These are phyloP conservation scores for Girardia tigrina DNA, from an alignment of 2,888 invertebrate genomes.

Conservation along the genomic window DNA sequence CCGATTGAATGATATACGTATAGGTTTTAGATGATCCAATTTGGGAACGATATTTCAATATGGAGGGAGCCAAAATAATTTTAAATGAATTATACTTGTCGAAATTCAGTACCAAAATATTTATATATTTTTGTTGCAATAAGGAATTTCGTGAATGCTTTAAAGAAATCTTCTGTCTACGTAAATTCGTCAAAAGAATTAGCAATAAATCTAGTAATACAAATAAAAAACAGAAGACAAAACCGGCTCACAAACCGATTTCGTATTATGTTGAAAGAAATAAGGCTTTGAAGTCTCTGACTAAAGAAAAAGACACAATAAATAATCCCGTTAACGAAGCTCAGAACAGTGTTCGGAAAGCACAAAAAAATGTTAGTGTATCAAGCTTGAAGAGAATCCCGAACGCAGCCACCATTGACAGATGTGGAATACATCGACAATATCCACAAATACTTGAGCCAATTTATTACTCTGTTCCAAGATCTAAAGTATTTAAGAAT, in stretches of 20 bases:
- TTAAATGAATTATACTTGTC: neutral
- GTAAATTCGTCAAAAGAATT: neutral
- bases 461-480: neutral
- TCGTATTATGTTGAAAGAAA: neutral
- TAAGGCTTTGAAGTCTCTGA: neutral
- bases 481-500: neutral
- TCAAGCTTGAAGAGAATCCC: too few species aligned
- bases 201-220: neutral
- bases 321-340: too few species aligned
- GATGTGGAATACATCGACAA: neutral
- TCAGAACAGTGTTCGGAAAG: neutral
- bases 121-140: neutral
- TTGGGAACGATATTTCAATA: constrained; percentile 6
- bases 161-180: neutral
- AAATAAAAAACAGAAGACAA: neutral
- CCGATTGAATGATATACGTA: neutral
- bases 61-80: neutral
- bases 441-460: neutral
- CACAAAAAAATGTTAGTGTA: neutral
- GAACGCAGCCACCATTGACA: neutral
- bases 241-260: neutral
- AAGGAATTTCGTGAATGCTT: neutral
- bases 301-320: too few species aligned
- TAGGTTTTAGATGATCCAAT: neutral
- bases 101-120: neutral